A percentile compares a stretch with the other conserved stretches of the same genome.
phyloP scores from a whole-genome alignment of 2,797 vertebrate genomes.

The Mormyrops boulengeri region DNA sequence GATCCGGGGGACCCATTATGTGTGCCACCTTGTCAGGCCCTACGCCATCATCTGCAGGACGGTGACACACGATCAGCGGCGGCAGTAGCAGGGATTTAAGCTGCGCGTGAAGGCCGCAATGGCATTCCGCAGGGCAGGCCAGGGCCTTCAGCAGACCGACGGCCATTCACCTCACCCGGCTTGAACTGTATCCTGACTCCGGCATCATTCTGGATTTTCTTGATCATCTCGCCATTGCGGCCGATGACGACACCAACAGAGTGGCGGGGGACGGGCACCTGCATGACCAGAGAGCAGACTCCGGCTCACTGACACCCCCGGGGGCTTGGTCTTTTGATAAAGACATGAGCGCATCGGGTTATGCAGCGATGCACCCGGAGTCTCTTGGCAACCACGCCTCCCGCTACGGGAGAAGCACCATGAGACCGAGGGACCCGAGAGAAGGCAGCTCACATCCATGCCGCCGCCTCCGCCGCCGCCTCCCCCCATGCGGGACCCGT shows the following conservation, averaged over 20 bases:
- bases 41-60: conserved; percentile 58
- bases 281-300: neutral
- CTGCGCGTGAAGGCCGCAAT: neutral
- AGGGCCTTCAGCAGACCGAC: neutral
- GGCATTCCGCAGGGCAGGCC: neutral
- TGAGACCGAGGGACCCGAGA: neutral
- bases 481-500: conserved; percentile 55
- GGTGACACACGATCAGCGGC: neutral
- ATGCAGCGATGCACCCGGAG: neutral
- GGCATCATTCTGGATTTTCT: conserved; percentile 70
- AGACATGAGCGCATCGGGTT: neutral
- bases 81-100: neutral
- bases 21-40: conserved; percentile 70
- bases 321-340: neutral
- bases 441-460: conserved; percentile 35
- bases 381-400: neutral
- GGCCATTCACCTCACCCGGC: conserved; percentile 51
- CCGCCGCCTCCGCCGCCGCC: neutral
- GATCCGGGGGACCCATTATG: conserved; percentile 70
- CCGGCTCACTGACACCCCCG: neutral
- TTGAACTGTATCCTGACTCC: conserved; percentile 74
- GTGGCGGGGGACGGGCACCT: conserved; percentile 68
- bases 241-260: conserved; percentile 70
- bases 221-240: conserved; percentile 72
- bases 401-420: neutral